A percentile compares a stretch with the other conserved stretches of the same genome.
These are phyloP conservation scores for Cercocebus atys DNA, from an alignment of 2,113 vertebrate genomes.

Conservation along the genomic window DNA sequence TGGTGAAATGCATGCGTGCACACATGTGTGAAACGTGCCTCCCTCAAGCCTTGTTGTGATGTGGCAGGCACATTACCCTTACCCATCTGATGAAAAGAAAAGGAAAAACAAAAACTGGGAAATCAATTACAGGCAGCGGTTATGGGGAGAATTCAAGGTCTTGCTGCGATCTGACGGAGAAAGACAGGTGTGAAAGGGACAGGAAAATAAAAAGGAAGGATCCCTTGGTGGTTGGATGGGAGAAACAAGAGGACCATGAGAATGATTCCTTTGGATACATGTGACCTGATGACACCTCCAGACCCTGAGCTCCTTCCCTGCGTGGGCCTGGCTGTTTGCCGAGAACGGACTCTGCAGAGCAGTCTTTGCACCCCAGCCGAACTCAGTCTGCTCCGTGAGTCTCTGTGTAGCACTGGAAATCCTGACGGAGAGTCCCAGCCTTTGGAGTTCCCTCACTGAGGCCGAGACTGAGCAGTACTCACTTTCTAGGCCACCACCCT, in stretches of 20 bases:
- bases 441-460: not conserved
- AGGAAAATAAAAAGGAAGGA: not conserved
- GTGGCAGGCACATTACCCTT: not conserved
- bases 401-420: not conserved
- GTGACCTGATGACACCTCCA: not conserved
- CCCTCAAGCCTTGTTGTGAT: not conserved
- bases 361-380: not conserved
- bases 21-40: not conserved
- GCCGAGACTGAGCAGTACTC: not conserved
- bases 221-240: not conserved
- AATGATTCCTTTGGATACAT: not conserved
- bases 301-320: not conserved
- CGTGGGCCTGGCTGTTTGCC: not conserved
- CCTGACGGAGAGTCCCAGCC: not conserved
- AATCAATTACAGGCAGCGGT: not conserved
- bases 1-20: not conserved
- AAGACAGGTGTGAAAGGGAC: not conserved
- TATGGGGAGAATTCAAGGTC: too few species aligned
- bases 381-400: fast-evolving
- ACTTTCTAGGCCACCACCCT: too few species aligned
- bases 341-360: not conserved
- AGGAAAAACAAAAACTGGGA: not conserved
- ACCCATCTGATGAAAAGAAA: not conserved
- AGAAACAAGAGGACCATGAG: not conserved
- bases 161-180: not conserved